Conservation (phyloP, 2,888 invertebrate species). For the Ectemnius lituratus region DNA sequence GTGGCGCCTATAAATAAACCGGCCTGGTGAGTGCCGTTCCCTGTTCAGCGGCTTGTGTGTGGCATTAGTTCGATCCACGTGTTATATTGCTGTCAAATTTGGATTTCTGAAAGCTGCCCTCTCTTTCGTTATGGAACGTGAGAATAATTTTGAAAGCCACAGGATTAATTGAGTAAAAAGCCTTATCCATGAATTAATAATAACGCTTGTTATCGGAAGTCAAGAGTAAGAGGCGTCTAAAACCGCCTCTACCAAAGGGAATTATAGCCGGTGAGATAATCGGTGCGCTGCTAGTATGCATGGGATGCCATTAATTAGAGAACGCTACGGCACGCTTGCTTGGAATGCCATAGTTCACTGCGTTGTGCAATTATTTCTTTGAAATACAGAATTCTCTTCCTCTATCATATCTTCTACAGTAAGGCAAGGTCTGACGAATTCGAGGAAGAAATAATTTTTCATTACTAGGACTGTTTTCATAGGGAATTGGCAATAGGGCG, state of each 20-base stretch:
- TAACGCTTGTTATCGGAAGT: constrained; percentile 56
- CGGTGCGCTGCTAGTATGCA: constrained; percentile 38
- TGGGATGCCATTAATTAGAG: constrained; percentile 56
- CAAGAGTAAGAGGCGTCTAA: constrained; percentile 24
- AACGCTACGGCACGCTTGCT: constrained; percentile 38
- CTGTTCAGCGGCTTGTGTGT: constrained; percentile 20
- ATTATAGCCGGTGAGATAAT: constrained; percentile 53
- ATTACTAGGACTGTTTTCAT: not conserved
- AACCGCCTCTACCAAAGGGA: constrained; percentile 34
- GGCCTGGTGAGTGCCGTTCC: constrained; percentile 40
- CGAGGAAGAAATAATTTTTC: not conserved
- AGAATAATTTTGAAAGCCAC: not conserved
- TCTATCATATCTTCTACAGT: no score
- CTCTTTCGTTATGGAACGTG: no score
- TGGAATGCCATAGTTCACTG: constrained; percentile 51
- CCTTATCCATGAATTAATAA: constrained; percentile 34
- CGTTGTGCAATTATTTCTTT: not conserved
- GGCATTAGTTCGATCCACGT: constrained; percentile 18
- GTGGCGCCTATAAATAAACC: constrained; percentile 43
- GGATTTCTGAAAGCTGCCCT: constrained; percentile 35
- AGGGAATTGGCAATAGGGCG: not conserved
- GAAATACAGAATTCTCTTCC: no score
- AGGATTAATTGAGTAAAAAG: constrained; percentile 23
- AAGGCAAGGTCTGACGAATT: no score
- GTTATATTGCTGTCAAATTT: constrained; percentile 35